Evolutionary conservation across 2,888 invertebrate genomes (phyloP).

Genomic region (Periphyllus acericola): DNA sequence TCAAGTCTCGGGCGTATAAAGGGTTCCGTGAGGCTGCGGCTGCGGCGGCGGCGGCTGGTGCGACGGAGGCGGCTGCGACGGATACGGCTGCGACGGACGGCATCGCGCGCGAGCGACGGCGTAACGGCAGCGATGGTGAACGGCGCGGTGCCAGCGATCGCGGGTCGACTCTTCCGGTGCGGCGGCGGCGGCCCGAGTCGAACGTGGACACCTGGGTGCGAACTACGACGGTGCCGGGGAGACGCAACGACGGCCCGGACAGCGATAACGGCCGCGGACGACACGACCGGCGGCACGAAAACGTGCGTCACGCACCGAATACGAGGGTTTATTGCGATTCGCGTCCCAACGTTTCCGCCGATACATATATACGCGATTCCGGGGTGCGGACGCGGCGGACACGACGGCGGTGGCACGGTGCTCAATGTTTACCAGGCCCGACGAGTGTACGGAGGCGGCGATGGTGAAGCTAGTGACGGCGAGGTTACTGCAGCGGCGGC

Average conservation of each 20-base stretch:
- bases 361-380: background rate
- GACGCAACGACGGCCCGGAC: background rate
- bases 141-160: background rate
- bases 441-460: too few relatives aligned
- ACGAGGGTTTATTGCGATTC: background rate
- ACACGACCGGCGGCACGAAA: background rate
- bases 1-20: too few relatives aligned
- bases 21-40: background rate
- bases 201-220: background rate
- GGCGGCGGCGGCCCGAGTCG: background rate
- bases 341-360: background rate
- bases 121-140: too few relatives aligned
- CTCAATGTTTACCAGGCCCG: too few relatives aligned
- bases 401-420: background rate
- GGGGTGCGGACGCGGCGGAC: background rate
- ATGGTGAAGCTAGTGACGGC: background rate
- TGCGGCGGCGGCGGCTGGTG: background rate
- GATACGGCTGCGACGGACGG: background rate
- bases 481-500: background rate
- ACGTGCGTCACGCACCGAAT: background rate
- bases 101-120: slow-evolving; percentile 7
- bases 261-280: background rate
- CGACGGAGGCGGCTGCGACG: background rate
- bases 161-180: background rate
- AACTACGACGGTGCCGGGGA: background rate